Conservation (phyloP, 2,888 invertebrate species). For the Malthinus seriepunctatus region DNA sequence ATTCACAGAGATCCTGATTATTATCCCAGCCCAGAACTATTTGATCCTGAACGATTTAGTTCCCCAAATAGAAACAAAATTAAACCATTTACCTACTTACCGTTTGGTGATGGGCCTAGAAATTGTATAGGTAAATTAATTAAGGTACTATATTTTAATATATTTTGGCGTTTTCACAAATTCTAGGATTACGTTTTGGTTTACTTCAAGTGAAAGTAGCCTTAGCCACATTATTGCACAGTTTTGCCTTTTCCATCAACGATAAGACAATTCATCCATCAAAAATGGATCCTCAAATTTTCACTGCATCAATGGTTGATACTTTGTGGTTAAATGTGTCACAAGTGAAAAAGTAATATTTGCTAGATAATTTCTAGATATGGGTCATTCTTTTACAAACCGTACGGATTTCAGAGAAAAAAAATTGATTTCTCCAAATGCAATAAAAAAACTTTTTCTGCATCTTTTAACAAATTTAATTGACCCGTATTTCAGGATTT, state of each 20-base stretch:
- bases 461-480: no score
- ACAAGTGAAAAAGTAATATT: no score
- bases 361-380: no score
- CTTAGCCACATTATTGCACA: neutral
- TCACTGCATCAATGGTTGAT: no score
- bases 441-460: no score
- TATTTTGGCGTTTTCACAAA: constrained; percentile 43
- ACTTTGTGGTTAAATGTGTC: no score
- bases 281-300: no score
- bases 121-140: constrained; percentile 33
- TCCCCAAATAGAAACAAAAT: neutral
- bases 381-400: no score
- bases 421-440: no score
- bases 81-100: neutral
- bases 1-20: neutral
- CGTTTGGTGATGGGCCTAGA: neutral
- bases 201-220: neutral
- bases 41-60: neutral
- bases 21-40: neutral
- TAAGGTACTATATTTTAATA: constrained; percentile 14
- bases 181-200: neutral
- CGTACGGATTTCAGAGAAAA: no score
- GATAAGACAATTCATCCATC: neutral
- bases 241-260: neutral
- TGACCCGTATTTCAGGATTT: no score